Evolutionary conservation across 2,888 invertebrate genomes (phyloP), one percentile per base, ranked within the genome.

Genomic region (Hypomecis atomaria): DNA sequence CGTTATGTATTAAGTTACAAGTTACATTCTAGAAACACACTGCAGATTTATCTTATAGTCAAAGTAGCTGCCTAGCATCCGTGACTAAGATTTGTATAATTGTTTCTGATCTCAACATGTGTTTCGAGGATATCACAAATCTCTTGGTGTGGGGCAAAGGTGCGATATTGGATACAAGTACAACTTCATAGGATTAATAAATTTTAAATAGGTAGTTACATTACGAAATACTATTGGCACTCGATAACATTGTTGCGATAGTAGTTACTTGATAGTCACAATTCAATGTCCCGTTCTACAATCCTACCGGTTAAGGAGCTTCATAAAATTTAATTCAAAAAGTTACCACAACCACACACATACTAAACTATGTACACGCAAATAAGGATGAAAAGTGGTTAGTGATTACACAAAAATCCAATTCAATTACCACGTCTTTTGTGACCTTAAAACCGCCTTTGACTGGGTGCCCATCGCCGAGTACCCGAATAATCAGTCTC

Each of bases 371-470:
- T 65, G 62, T 63, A 65, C 67, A 71, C 59, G 68, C 82, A 86
- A 88, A 83, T 81, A 81, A 84, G 84, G 82, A 87, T 88, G 82
- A 86, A 87, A 88, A 86, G 83, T 85, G 77, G 81, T 77, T 73
- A 81, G 75, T 76, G 82, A 85, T 87, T 83, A 87, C 84, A 86
- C 84, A 85, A 87, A 88, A 85, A 88, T 85, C 85, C 84, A 84
- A 85, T 85, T 75, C 88, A 90, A 90, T 92, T 92, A 90, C 80
- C 91, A 85, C 78, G 54, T 88, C 87, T 83, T 89, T 91, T 91
- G 86, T 87, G 82, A 77, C 71, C 77, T 90, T 90, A 92, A 90
- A 91, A 90, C 92, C 90, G 91, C 87, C 81, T 82, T 89, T 90
- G 85, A 87, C 72, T 67, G 69, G 68, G 69, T 70, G 71, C 66